phyloP scores from a whole-genome alignment of 2,888 invertebrate species.

The Phasia obesa region DNA sequence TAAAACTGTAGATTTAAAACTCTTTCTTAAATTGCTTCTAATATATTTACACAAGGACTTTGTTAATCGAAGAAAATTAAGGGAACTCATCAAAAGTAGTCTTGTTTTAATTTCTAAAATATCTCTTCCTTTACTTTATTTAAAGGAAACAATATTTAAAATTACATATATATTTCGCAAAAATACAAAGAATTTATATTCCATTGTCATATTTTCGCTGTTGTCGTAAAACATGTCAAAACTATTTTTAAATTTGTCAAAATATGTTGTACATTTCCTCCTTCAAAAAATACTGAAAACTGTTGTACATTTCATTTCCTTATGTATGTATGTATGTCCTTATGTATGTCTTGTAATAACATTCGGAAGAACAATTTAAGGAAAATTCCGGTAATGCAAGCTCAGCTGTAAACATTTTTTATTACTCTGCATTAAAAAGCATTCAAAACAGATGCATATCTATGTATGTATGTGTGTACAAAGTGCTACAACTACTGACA shows the following conservation, averaged over 20 bases:
- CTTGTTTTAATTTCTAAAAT: no score
- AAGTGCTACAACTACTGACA: background rate
- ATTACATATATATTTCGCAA: no score
- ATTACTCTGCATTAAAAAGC: background rate
- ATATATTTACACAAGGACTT: no score
- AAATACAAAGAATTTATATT: no score
- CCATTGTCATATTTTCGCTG: background rate
- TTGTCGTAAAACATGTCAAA: background rate
- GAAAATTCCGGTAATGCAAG: background rate
- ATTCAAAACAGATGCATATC: background rate
- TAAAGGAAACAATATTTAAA: no score
- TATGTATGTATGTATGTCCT: background rate
- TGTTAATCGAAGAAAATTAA: no score
- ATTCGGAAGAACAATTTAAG: background rate
- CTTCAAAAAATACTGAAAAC: background rate
- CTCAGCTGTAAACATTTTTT: background rate
- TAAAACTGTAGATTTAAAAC: no score
- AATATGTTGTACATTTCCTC: background rate
- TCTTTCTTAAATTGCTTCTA: no score
- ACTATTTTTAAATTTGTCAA: background rate
- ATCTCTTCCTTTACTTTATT: no score
- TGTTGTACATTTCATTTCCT: no score
- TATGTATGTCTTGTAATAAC: background rate
- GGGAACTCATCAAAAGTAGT: no score
- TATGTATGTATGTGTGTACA: background rate